phyloP scores from a whole-genome alignment of 2,888 invertebrate species.

The Diogma glabrata region DNA sequence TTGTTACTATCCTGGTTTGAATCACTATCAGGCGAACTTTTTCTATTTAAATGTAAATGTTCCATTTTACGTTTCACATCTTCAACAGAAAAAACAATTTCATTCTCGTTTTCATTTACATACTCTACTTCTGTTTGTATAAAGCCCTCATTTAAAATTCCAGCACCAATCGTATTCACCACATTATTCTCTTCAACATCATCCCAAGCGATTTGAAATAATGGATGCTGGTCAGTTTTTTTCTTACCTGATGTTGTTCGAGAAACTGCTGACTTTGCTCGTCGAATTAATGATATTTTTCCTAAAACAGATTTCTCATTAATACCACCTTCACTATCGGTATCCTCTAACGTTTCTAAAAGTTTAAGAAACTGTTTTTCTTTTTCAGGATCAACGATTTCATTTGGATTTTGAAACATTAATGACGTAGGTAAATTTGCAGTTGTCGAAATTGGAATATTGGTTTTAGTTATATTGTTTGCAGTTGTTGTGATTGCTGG shows the following conservation, averaged over 20 bases:
- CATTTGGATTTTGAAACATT: conserved; percentile 33
- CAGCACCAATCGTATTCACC: not conserved
- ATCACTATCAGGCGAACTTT: conserved; percentile 10
- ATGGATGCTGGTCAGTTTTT: conserved; percentile 17
- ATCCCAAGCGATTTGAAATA: conserved; percentile 21
- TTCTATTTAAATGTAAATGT: conserved; percentile 26
- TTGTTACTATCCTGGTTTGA: not conserved
- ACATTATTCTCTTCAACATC: conserved; percentile 8
- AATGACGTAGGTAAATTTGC: conserved; percentile 10
- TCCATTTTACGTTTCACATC: conserved; percentile 36
- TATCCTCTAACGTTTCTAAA: conserved; percentile 33
- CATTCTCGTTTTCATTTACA: conserved; percentile 21
- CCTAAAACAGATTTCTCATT: conserved; percentile 51
- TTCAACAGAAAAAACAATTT: conserved; percentile 31
- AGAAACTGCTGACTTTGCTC: conserved; percentile 50
- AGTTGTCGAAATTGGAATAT: no score
- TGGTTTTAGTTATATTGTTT: not conserved
- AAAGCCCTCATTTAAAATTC: not conserved
- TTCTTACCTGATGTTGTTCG: conserved; percentile 21
- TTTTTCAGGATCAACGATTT: conserved; percentile 34
- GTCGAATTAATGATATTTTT: conserved; percentile 49
- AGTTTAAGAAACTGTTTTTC: conserved; percentile 33
- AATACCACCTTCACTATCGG: conserved; percentile 36
- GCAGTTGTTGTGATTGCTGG: not conserved
- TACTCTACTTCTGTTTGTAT: not conserved